A percentile compares a stretch with the other conserved stretches of the same genome.
Evolutionary conservation across 92 coral and sea anemone species (phyloP).

Genomic region (Palythoa grandis): DNA sequence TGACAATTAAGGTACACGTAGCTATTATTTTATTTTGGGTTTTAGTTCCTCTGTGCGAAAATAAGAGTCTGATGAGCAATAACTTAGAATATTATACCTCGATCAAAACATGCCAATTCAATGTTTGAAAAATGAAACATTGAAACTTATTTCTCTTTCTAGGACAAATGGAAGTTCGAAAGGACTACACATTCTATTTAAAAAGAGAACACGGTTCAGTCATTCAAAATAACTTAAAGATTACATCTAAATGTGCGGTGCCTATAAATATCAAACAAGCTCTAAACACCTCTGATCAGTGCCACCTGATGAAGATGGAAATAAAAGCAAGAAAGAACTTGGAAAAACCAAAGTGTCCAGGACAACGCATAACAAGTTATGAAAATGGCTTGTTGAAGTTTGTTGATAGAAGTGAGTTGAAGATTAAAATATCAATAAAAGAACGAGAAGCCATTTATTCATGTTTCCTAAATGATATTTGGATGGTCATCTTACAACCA

Average conservation of each 20-base stretch:
- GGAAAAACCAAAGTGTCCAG: slow-evolving; percentile 63
- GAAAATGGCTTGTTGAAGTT: slow-evolving; percentile 65
- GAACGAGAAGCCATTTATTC: too few species aligned
- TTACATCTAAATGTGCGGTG: slow-evolving; percentile 1
- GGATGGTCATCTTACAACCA: too few species aligned
- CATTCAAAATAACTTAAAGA: neutral
- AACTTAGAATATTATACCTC: too few species aligned
- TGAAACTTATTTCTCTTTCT: too few species aligned
- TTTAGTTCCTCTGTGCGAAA: too few species aligned
- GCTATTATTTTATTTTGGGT: too few species aligned
- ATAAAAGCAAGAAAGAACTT: slow-evolving; percentile 48
- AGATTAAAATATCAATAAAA: neutral
- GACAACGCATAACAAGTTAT: slow-evolving; percentile 66
- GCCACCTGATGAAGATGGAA: slow-evolving; percentile 78
- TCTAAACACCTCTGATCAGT: slow-evolving; percentile 36
- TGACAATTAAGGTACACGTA: too few species aligned
- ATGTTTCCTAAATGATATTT: too few species aligned
- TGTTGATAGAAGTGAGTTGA: neutral
- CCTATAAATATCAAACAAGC: neutral
- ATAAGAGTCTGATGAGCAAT: too few species aligned
- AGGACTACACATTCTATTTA: neutral
- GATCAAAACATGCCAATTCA: too few species aligned
- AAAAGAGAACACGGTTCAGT: neutral
- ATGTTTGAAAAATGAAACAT: too few species aligned
- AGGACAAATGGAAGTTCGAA: slow-evolving; percentile 7